Evolutionary conservation across 2,113 vertebrate species (phyloP).

Genomic region (Cyanistes caeruleus): DNA sequence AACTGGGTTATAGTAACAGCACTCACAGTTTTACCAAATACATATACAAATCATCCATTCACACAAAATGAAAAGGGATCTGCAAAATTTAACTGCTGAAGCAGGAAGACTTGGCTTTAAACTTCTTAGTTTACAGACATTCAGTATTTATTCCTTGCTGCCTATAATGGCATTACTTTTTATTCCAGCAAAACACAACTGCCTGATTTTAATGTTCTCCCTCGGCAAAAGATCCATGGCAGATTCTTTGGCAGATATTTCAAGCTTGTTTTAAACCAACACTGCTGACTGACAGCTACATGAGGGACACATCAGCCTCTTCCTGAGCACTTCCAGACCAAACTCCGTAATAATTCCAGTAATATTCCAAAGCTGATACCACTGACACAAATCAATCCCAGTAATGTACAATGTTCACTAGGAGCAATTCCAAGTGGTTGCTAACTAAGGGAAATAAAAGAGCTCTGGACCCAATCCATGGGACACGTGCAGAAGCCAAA

Average conservation of each 20-base stretch:
- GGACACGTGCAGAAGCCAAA: accelerated
- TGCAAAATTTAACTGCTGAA: neutral
- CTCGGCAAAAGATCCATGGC: neutral
- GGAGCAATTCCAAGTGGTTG: neutral
- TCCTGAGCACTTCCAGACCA: neutral
- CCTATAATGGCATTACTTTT: neutral
- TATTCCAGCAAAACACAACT: neutral
- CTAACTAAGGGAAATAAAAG: neutral
- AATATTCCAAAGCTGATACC: neutral
- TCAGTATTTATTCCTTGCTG: neutral
- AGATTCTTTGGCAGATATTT: neutral
- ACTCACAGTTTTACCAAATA: neutral
- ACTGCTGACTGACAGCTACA: neutral
- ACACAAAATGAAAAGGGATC: neutral
- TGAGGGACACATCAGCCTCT: neutral
- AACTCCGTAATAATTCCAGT: neutral
- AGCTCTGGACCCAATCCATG: neutral
- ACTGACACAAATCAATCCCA: accelerated
- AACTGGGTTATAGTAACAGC: neutral
- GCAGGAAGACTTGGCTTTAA: neutral
- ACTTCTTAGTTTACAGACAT: neutral
- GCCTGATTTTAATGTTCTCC: neutral
- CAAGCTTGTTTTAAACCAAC: neutral
- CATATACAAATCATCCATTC: neutral
- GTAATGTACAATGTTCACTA: accelerated